phyloP scores from a whole-genome alignment of 2,113 vertebrate genomes.

The Labeo catla region DNA sequence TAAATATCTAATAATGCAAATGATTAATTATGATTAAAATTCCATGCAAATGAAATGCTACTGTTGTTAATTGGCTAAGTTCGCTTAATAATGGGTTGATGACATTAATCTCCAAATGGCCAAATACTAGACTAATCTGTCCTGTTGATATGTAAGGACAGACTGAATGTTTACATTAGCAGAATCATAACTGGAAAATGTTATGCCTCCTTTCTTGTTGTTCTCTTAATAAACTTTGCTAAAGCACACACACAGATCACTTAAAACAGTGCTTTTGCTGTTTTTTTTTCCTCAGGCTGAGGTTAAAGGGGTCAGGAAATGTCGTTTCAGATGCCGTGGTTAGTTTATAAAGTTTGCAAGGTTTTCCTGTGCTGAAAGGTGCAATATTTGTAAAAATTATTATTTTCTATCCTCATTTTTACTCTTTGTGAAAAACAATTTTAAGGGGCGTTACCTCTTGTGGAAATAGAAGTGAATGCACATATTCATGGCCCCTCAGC shows the following conservation, averaged over 20 bases:
- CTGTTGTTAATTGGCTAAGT: too few relatives aligned
- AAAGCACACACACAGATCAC: background rate
- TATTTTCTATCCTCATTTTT: background rate
- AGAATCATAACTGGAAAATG: background rate
- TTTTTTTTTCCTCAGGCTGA: background rate
- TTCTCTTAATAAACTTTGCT: too few relatives aligned
- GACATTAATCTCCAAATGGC: background rate
- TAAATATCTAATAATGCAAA: background rate
- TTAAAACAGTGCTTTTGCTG: background rate
- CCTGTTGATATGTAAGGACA: background rate
- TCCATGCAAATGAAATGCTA: background rate
- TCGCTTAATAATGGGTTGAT: background rate
- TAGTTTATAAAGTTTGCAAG: background rate
- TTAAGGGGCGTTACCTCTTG: background rate
- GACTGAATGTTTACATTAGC: background rate
- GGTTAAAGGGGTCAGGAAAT: background rate
- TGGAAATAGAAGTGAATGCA: background rate
- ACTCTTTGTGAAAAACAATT: background rate
- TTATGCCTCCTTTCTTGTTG: background rate
- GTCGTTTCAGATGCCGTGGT: background rate
- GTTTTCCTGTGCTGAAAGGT: background rate
- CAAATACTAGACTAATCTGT: background rate
- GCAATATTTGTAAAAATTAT: background rate
- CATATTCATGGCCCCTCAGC: too few relatives aligned
- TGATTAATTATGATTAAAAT: background rate